Percentiles rank a stretch among this genome's conserved stretches.
Conservation (phyloP, 1,140 invertebrate genomes). For the Pomacea maculata region DNA sequence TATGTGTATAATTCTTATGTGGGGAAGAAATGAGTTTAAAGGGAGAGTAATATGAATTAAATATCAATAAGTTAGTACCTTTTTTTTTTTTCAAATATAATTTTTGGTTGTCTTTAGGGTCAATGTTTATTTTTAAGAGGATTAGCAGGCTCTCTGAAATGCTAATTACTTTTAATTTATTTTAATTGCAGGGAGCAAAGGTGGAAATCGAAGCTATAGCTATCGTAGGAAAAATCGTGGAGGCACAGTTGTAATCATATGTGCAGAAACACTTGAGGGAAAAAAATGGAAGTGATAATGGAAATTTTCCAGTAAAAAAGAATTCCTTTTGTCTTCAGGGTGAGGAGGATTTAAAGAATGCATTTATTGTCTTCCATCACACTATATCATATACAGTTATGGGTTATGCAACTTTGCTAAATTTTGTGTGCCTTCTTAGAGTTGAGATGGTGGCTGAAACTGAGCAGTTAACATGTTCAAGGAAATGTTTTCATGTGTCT, state of each 20-base stretch:
- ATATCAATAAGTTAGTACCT: neutral
- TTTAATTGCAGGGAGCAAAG: slow-evolving; percentile 42
- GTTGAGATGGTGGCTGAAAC: too few species aligned
- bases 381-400: neutral
- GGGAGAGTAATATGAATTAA: too few species aligned
- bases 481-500: too few species aligned
- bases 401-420: neutral
- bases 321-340: too few species aligned
- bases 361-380: neutral
- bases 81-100: neutral
- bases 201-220: slow-evolving; percentile 58
- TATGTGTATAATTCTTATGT: too few species aligned
- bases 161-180: too few species aligned
- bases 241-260: slow-evolving; percentile 12
- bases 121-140: too few species aligned
- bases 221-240: slow-evolving; percentile 43
- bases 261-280: neutral
- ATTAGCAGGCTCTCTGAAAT: too few species aligned
- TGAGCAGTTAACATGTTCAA: too few species aligned
- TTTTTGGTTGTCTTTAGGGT: neutral
- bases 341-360: neutral
- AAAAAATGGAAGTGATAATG: neutral
- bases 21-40: too few species aligned
- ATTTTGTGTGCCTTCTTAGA: neutral
- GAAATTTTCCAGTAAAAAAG: neutral